Evolutionary conservation across 1,140 invertebrate species (phyloP).

Genomic region (Bombus breviceps): DNA sequence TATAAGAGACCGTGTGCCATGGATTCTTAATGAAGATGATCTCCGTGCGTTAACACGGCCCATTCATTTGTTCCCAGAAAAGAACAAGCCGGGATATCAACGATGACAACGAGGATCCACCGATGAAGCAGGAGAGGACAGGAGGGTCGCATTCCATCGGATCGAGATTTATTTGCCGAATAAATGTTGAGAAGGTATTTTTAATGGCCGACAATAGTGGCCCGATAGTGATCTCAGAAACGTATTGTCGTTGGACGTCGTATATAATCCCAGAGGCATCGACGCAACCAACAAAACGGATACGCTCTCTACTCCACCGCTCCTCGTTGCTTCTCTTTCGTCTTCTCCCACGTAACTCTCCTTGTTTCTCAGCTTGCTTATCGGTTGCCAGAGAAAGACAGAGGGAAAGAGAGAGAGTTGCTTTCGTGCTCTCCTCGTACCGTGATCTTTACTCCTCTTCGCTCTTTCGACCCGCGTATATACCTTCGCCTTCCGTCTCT

Average conservation of each 20-base stretch:
- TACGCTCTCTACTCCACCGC: slow-evolving; percentile 51
- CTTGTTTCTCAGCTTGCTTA: slow-evolving; percentile 39
- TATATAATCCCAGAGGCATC: slow-evolving; percentile 76
- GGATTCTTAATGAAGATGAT: slow-evolving; percentile 44
- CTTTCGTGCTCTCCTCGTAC: slow-evolving; percentile 52
- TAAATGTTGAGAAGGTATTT: slow-evolving; percentile 75
- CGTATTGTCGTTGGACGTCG: slow-evolving; percentile 73
- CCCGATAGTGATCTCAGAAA: slow-evolving; percentile 75
- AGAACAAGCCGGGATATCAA: slow-evolving; percentile 42
- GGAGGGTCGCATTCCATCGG: slow-evolving; percentile 69
- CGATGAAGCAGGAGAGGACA: slow-evolving; percentile 59
- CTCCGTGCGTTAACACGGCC: slow-evolving; percentile 36
- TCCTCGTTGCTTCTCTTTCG: slow-evolving; percentile 5
- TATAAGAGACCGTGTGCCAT: not conserved
- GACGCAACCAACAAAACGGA: slow-evolving; percentile 73
- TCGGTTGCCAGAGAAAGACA: slow-evolving; percentile 25
- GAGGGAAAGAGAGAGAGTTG: slow-evolving; percentile 25
- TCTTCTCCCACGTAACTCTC: slow-evolving; percentile 8
- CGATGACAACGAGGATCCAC: slow-evolving; percentile 58
- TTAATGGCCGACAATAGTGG: slow-evolving; percentile 73
- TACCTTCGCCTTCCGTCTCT: slow-evolving; percentile 39
- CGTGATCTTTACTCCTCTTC: slow-evolving; percentile 59
- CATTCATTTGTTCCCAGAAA: slow-evolving; percentile 29
- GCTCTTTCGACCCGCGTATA: slow-evolving; percentile 59
- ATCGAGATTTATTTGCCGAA: slow-evolving; percentile 72